These are phyloP conservation scores for Elegia similella DNA, from an alignment of 2,888 invertebrate species.

Conservation along the genomic window DNA sequence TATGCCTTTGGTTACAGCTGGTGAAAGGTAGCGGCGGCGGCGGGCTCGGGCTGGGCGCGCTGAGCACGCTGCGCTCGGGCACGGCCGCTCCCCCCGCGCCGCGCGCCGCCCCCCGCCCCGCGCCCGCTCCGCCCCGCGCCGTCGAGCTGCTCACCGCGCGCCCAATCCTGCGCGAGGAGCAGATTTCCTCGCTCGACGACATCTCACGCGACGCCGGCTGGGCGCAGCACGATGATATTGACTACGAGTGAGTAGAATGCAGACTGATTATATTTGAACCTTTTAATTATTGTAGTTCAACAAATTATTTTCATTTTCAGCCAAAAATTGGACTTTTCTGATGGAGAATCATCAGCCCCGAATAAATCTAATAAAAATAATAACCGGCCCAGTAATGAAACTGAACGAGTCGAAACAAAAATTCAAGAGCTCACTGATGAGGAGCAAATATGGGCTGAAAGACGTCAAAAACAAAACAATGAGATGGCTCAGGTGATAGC, in stretches of 20 bases:
- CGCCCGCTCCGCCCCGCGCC: conserved; percentile 37
- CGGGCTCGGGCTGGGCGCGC: conserved; percentile 71
- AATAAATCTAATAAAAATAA: conserved; percentile 56
- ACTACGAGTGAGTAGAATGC: conserved; percentile 86
- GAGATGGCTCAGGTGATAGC: conserved; percentile 91
- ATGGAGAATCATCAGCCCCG: conserved; percentile 86
- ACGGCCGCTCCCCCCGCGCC: conserved; percentile 63
- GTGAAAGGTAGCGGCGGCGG: conserved; percentile 76
- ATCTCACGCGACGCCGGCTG: conserved; percentile 94
- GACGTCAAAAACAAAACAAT: conserved; percentile 85
- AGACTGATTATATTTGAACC: background rate
- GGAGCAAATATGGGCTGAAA: conserved; percentile 85
- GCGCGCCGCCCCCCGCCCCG: conserved; percentile 49
- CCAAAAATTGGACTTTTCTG: conserved; percentile 96
- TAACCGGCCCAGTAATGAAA: conserved; percentile 56
- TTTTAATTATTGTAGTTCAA: background rate
- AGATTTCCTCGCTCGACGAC: conserved; percentile 95
- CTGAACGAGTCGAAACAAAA: conserved; percentile 63
- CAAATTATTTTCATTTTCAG: conserved; percentile 57
- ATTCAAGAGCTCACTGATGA: conserved; percentile 66
- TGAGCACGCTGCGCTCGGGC: conserved; percentile 61
- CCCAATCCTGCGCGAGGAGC: conserved; percentile 96
- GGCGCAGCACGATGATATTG: conserved; percentile 96
- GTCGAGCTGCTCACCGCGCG: conserved; percentile 85
- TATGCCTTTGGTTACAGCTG: conserved; percentile 43